A percentile compares a stretch with the other conserved stretches of the same genome.
Conservation (phyloP, 2,888 invertebrate genomes). For the Caenorhabditis sulstoni region DNA sequence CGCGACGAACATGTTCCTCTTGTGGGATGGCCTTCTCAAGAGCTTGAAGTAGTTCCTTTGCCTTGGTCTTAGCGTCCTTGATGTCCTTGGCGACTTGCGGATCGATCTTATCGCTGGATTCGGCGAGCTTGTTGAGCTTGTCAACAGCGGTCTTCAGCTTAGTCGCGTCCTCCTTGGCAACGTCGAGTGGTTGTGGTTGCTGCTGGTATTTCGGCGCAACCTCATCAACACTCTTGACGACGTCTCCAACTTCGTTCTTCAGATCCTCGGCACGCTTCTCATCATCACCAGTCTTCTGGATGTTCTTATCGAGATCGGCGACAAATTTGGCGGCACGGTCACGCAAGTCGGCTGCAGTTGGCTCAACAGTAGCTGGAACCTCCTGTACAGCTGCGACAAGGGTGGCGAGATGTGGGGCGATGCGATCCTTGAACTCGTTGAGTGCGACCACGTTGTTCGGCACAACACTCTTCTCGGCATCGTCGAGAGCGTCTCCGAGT, state of each 20-base stretch:
- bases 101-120: slow-evolving; percentile 36
- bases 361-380: slow-evolving; percentile 49
- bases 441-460: slow-evolving; percentile 44
- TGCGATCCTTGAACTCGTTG: slow-evolving; percentile 55
- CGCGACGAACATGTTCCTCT: slow-evolving; percentile 46
- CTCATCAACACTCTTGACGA: slow-evolving; percentile 26
- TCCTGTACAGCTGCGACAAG: slow-evolving; percentile 44
- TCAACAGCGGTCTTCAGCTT: slow-evolving; percentile 45
- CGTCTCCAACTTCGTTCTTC: slow-evolving; percentile 37
- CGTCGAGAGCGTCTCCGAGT: slow-evolving; percentile 63
- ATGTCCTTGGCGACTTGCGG: slow-evolving; percentile 59
- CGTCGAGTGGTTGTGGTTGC: slow-evolving; percentile 52
- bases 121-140: slow-evolving; percentile 43
- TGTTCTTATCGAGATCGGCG: slow-evolving; percentile 41
- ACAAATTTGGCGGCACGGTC: slow-evolving; percentile 50
- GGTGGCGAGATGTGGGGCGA: slow-evolving; percentile 43
- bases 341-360: slow-evolving; percentile 37
- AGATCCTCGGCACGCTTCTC: slow-evolving; percentile 55
- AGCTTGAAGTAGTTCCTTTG: slow-evolving; percentile 51
- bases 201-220: slow-evolving; percentile 43
- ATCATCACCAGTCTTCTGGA: slow-evolving; percentile 39
- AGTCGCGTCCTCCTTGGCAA: slow-evolving; percentile 48
- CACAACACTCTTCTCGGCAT: slow-evolving; percentile 39
- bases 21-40: slow-evolving; percentile 57
- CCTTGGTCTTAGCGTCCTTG: slow-evolving; percentile 60